Evolutionary conservation across 2,113 vertebrate genomes (phyloP).

Genomic region (Triplophysa tibetana): DNA sequence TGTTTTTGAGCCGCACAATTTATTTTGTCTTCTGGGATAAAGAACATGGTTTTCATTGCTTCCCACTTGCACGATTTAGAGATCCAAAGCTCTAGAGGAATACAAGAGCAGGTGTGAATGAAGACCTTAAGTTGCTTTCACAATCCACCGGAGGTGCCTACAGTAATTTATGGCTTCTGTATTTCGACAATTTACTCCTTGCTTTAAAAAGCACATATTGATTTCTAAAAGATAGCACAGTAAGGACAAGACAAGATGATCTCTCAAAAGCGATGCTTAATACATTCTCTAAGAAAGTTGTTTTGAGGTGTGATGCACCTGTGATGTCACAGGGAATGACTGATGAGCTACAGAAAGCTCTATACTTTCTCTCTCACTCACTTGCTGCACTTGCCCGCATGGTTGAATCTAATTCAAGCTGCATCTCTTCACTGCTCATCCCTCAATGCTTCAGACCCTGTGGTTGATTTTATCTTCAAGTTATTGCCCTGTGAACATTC

Average conservation of each 20-base stretch:
- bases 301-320: slow-evolving; percentile 15
- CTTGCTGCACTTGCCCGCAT: slow-evolving; percentile 51
- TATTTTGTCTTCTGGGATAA: slow-evolving; percentile 30
- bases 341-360: slow-evolving; percentile 12
- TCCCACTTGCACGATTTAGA: slow-evolving; percentile 38
- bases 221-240: slow-evolving; percentile 33
- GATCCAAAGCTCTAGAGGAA: slow-evolving; percentile 3
- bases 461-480: slow-evolving; percentile 70
- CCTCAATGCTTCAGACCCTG: slow-evolving; percentile 67
- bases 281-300: neutral
- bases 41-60: slow-evolving; percentile 18
- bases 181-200: slow-evolving; percentile 40
- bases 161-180: slow-evolving; percentile 34
- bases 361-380: neutral
- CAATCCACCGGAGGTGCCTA: slow-evolving; percentile 29
- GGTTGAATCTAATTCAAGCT: slow-evolving; percentile 57
- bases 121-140: slow-evolving; percentile 6
- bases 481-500: slow-evolving; percentile 74
- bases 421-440: slow-evolving; percentile 67
- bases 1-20: slow-evolving; percentile 35
- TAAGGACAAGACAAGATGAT: slow-evolving; percentile 42
- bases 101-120: slow-evolving; percentile 45
- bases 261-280: slow-evolving; percentile 9
- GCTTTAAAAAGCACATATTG: slow-evolving; percentile 47
- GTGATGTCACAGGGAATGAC: slow-evolving; percentile 20